Conservation (phyloP, 2,113 vertebrate genomes). For the Addax nasomaculatus region DNA sequence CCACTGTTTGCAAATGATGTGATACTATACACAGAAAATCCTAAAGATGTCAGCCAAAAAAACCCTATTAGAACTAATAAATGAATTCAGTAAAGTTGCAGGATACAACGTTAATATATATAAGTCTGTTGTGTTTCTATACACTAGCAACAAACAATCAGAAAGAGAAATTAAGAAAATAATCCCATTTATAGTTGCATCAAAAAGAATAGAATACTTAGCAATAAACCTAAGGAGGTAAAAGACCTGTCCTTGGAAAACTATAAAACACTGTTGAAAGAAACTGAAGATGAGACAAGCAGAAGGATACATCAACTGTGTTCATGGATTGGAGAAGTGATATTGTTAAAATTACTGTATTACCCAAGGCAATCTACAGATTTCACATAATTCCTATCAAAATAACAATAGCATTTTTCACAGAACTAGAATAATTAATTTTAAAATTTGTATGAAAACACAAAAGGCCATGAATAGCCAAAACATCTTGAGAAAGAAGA, state of each 20-base stretch:
- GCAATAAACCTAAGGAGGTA: neutral
- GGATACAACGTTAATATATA: neutral
- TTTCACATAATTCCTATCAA: neutral
- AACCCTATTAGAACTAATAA: neutral
- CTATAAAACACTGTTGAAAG: neutral
- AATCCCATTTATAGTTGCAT: neutral
- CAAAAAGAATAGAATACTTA: neutral
- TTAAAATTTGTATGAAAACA: neutral
- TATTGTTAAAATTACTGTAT: neutral
- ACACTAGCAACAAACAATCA: neutral
- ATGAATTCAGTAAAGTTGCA: neutral
- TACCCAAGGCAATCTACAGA: neutral
- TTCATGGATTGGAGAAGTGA: neutral
- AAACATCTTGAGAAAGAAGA: neutral
- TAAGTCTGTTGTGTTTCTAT: neutral
- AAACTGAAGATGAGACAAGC: neutral
- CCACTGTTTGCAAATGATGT: neutral
- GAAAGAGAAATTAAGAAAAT: neutral
- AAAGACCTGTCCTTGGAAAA: neutral
- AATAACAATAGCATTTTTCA: neutral
- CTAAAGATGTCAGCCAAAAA: neutral
- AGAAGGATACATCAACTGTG: neutral
- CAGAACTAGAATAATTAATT: neutral
- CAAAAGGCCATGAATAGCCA: neutral
- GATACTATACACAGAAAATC: neutral